Percentiles rank a stretch among this genome's conserved stretches.
Conservation (phyloP, 2,888 invertebrate genomes). For the Plagodis dolabraria region DNA sequence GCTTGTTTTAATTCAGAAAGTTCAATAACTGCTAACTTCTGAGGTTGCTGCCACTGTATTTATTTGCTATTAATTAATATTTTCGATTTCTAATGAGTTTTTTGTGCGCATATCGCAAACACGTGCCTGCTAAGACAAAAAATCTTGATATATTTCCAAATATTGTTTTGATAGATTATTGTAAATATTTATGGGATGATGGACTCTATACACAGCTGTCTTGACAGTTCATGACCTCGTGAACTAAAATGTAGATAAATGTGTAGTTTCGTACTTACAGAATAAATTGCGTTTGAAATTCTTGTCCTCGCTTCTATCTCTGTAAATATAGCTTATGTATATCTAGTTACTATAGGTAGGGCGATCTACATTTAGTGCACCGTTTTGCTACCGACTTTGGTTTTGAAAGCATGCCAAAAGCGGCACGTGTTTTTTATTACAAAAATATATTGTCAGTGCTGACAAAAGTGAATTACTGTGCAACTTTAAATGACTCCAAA, state of each 20-base stretch:
- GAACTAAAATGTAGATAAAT: slow-evolving; percentile 11
- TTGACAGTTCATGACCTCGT: slow-evolving; percentile 17
- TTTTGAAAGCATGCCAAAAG: slow-evolving; percentile 70
- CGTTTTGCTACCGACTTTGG: slow-evolving; percentile 43
- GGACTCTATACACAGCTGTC: slow-evolving; percentile 12
- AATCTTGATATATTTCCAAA: background rate
- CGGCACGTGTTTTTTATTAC: slow-evolving; percentile 56
- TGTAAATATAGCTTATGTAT: slow-evolving; percentile 9
- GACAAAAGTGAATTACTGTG: slow-evolving; percentile 40
- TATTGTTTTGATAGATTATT: background rate
- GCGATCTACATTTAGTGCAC: slow-evolving; percentile 13
- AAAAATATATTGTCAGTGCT: slow-evolving; percentile 44
- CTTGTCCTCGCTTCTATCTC: slow-evolving; percentile 18
- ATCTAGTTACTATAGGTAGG: background rate
- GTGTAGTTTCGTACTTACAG: slow-evolving; percentile 15
- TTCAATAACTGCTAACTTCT: slow-evolving; percentile 7
- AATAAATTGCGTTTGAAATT: slow-evolving; percentile 20
- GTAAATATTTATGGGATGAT: slow-evolving; percentile 7
- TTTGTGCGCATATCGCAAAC: too few relatives aligned
- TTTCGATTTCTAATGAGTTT: background rate
- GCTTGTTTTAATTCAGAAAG: slow-evolving; percentile 16
- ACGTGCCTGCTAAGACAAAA: background rate
- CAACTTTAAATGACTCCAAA: slow-evolving; percentile 40
- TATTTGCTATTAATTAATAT: slow-evolving; percentile 1
- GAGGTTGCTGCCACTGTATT: slow-evolving; percentile 10